Base-by-base conservation (phyloP, 2,888 invertebrate species). In the Clanis bilineata region DNA sequence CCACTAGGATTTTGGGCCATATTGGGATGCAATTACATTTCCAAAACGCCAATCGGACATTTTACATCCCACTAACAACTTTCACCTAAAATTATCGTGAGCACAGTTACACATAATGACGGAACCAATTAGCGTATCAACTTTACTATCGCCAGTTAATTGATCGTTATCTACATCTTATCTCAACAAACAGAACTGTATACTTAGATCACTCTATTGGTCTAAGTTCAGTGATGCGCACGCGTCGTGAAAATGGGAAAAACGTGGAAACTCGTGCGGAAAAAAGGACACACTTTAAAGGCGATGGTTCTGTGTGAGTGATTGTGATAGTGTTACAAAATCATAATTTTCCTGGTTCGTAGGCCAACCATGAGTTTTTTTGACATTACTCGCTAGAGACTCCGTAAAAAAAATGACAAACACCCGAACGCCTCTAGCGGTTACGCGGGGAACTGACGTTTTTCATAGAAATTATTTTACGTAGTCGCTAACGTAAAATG, bases 291-390 rank as follows among this genome's bases (percentile, higher is more conserved):
- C 58, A 63, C 68, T 0, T 61, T 71, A 12, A 63, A 76, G 62
- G 79, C 81, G 47, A 76, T 83, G 73, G 65, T 83, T 59, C 69
- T 86, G 23, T 77, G 87, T 86, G 64, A 83, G 86, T 83, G 60
- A 25, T 21, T 9, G 9, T 55, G 28, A 7, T 56, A 9, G 51
- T 15, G n/a, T 32, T n/a, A n/a, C n/a, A n/a, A n/a, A n/a, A n/a
- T n/a, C n/a, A n/a, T n/a, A n/a, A n/a, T n/a, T n/a, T n/a, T n/a
- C n/a, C n/a, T n/a, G n/a, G n/a, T n/a, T n/a, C n/a, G n/a, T n/a
- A n/a, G n/a, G n/a, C n/a, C n/a, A n/a, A n/a, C n/a, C n/a, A n/a
- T n/a, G n/a, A n/a, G n/a, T n/a, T n/a, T n/a, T n/a, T n/a, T n/a
- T n/a, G n/a, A n/a, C n/a, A n/a, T n/a, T n/a, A n/a, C n/a, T n/a